phyloP scores from a whole-genome alignment of 30 jellyfish, hydroid and myxozoan genomes.

The Pelagia noctiluca region DNA sequence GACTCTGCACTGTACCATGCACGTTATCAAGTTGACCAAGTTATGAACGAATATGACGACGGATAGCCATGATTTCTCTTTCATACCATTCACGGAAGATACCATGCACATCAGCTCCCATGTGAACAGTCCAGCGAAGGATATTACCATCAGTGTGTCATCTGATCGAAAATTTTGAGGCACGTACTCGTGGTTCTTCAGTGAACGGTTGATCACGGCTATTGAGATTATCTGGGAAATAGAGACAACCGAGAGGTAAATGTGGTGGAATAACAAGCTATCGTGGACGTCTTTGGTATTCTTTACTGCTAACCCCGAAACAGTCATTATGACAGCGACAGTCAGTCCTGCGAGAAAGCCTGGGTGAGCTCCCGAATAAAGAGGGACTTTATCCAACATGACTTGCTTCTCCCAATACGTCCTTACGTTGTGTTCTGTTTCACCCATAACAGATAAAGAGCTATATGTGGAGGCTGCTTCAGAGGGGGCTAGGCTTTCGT shows the following conservation, averaged over 20 bases:
- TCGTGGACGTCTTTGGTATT: background rate
- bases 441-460: background rate
- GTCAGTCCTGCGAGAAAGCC: slow-evolving; percentile 59
- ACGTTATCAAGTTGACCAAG: background rate
- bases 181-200: slow-evolving; percentile 6
- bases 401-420: background rate
- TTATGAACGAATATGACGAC: slow-evolving; percentile 16
- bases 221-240: slow-evolving; percentile 31
- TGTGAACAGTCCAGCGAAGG: slow-evolving; percentile 24
- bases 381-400: background rate
- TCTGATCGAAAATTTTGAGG: slow-evolving; percentile 9
- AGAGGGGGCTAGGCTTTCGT: background rate
- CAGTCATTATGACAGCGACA: slow-evolving; percentile 42
- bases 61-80: background rate
- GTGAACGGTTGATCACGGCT: background rate
- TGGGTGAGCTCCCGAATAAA: slow-evolving; percentile 51
- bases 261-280: slow-evolving; percentile 51
- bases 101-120: slow-evolving; percentile 34
- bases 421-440: background rate
- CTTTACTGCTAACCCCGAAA: slow-evolving; percentile 32
- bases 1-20: slow-evolving; percentile 21
- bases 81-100: slow-evolving; percentile 28
- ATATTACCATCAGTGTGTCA: slow-evolving; percentile 36
- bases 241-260: slow-evolving; percentile 11
- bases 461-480: background rate